Evolutionary conservation across 2,888 invertebrate genomes (phyloP), one percentile per base, ranked within the genome.

Genomic region (Tenthredo amoena): DNA sequence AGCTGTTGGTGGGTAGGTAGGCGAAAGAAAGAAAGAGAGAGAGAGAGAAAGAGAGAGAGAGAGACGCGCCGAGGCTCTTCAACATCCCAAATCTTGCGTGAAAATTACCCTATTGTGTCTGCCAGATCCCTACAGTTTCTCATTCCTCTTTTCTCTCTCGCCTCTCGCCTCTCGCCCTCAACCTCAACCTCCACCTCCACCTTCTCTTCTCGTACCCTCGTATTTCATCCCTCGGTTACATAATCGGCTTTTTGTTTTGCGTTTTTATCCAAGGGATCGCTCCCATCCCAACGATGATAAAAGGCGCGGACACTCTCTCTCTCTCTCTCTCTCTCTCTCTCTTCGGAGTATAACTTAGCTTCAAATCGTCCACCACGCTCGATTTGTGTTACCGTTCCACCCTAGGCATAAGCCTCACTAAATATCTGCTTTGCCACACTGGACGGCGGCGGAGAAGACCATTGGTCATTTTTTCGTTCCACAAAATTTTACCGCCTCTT

Each of bases 241-340:
- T 93, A 93, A 93, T 93, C 92, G 93, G 92, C 93, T 93, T 92
- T 93, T 93, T 93, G 93, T 93, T 93, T 93, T 91, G 91, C 92
- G 89, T 92, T 92, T 91, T 91, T 90, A 90, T 91, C 90, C 89
- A 86, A 85, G 86, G 81, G 81, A 81, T 81, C 18, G 55, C 81
- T 81, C 55, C 85, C 62, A 21, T 76, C 26, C 26, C 47, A 62
- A 58, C 58, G 81, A 81, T 81, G 81, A 81, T 81, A 81, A 81
- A 81, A 81, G 81, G n/a, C 58, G 62, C 58, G 15, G 9, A 12
- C 37, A 26, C 26, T 7, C 47, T 26, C 65, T 34, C 84, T 62
- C 15, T 55, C 79, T 84, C 72, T 74, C 81, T 77, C 40, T 26
- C 62, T 34, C 83, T n/a, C n/a, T 74, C 21, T 71, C 79, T 15